Percentiles rank a stretch among this genome's conserved stretches.
Evolutionary conservation across 2,797 vertebrate species (phyloP).

Genomic region (Sciurus vulgaris): DNA sequence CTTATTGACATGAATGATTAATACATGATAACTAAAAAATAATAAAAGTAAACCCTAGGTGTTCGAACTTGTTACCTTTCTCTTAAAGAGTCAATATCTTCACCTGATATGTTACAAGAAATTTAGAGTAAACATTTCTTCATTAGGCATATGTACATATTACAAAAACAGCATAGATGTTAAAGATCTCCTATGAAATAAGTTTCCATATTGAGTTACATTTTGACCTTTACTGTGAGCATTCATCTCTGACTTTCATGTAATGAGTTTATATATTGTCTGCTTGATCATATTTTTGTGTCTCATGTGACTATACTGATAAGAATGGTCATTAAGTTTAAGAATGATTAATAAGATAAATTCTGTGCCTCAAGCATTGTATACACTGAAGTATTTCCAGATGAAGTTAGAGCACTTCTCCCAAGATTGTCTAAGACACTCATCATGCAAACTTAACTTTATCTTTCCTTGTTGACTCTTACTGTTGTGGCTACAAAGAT

Average conservation of each 20-base stretch:
- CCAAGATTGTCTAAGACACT: not conserved
- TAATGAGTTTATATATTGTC: not conserved
- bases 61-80: constrained; percentile 3
- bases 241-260: constrained; percentile 10
- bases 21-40: not conserved
- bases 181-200: not conserved
- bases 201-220: not conserved
- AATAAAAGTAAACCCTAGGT: not conserved
- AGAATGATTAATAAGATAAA: not conserved
- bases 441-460: not conserved
- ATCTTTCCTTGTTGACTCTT: not conserved
- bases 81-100: not conserved
- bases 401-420: not conserved
- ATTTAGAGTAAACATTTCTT: not conserved
- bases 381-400: constrained; percentile 1
- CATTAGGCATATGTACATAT: not conserved
- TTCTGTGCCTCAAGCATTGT: not conserved
- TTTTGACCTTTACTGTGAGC: not conserved
- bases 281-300: not conserved
- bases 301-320: not conserved
- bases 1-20: not conserved
- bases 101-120: not conserved
- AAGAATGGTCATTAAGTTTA: not conserved
- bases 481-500: not conserved
- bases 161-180: not conserved